Evolutionary conservation across 1,140 invertebrate species (phyloP).

Genomic region (Chionoecetes opilio): DNA sequence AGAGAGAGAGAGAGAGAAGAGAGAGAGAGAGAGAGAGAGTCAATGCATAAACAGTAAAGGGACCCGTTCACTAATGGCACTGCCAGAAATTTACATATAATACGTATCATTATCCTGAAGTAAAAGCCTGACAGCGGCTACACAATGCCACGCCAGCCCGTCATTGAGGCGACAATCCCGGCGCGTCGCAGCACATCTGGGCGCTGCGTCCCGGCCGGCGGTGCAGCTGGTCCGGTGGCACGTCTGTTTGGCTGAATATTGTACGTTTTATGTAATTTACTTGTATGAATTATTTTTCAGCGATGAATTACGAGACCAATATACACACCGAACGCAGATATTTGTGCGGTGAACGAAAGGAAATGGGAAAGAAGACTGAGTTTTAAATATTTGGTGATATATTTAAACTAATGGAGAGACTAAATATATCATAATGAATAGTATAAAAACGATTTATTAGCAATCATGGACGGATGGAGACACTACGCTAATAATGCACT

Average conservation of each 20-base stretch:
- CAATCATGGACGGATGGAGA: too few relatives aligned
- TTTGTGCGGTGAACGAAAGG: too few relatives aligned
- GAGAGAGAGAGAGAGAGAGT: slow-evolving; percentile 22
- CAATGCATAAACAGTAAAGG: slow-evolving; percentile 49
- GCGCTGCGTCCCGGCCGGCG: neutral
- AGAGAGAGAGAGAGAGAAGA: slow-evolving; percentile 40
- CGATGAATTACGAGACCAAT: neutral
- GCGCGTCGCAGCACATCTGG: neutral
- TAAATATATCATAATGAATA: too few relatives aligned
- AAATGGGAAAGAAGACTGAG: too few relatives aligned
- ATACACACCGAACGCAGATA: neutral
- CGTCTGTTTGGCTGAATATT: neutral
- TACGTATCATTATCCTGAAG: slow-evolving; percentile 63
- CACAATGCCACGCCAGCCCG: neutral
- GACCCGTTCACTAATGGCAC: slow-evolving; percentile 50
- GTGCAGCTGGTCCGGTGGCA: neutral
- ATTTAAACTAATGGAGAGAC: too few relatives aligned
- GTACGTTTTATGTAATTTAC: neutral
- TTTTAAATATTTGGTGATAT: too few relatives aligned
- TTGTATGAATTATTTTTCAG: neutral
- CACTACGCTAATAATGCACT: too few relatives aligned
- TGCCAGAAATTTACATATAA: slow-evolving; percentile 67
- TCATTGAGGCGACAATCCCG: neutral
- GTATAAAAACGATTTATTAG: too few relatives aligned
- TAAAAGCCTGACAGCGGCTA: slow-evolving; percentile 49